phyloP scores from a whole-genome alignment of 2,888 invertebrate species.

The Graphium colonna region DNA sequence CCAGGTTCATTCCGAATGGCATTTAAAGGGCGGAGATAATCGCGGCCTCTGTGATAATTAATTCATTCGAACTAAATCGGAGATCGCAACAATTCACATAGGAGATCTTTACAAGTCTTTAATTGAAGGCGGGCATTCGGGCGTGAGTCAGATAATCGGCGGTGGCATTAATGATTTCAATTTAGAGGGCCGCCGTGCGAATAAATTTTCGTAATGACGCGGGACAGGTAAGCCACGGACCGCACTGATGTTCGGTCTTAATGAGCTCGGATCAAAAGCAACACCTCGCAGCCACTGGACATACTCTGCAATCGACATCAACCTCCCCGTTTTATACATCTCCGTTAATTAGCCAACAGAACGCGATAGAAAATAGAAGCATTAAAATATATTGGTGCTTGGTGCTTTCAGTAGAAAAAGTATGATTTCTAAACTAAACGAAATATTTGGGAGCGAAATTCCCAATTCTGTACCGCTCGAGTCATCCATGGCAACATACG shows the following conservation, averaged over 20 bases:
- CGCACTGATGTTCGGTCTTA: slow-evolving; percentile 8
- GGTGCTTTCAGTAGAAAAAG: too few species aligned
- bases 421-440: too few species aligned
- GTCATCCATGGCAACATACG: slow-evolving; percentile 27
- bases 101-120: slow-evolving; percentile 70
- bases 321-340: too few species aligned
- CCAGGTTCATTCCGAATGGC: slow-evolving; percentile 34
- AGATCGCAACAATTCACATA: slow-evolving; percentile 67
- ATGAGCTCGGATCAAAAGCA: slow-evolving; percentile 16
- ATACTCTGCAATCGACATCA: neutral
- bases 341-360: too few species aligned
- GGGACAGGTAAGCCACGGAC: slow-evolving; percentile 21
- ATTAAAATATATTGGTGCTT: too few species aligned
- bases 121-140: slow-evolving; percentile 65
- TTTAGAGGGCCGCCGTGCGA: slow-evolving; percentile 55
- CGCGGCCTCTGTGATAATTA: slow-evolving; percentile 50
- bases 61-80: slow-evolving; percentile 64
- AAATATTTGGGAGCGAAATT: neutral
- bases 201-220: slow-evolving; percentile 25
- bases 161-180: slow-evolving; percentile 70
- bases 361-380: too few species aligned
- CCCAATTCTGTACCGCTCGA: slow-evolving; percentile 6
- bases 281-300: neutral
- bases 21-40: slow-evolving; percentile 37
- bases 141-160: slow-evolving; percentile 77